Evolutionary conservation across 2,797 vertebrate genomes (phyloP), one percentile per base, ranked within the genome.

Genomic region (Pangasius larnaudii): DNA sequence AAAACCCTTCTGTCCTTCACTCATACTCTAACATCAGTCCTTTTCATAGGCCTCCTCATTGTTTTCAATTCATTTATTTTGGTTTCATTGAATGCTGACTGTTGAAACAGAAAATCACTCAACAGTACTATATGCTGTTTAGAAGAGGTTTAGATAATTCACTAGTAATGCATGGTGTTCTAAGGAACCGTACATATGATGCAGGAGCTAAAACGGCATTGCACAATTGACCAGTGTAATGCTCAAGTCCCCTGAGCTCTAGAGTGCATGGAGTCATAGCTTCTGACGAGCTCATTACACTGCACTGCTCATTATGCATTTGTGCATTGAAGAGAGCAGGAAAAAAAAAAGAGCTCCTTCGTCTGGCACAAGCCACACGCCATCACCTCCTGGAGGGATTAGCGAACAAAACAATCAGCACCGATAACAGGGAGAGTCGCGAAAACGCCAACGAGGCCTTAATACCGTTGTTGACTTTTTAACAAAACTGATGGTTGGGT

Each of bases 241-340:
- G 16, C 30, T 78, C 33, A 56, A 53, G 24, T 78, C 75, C 27
- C 78, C 39, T 59, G 51, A 39, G 78, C 33, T 81, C 16, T 3
- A 18, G 24, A 72, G 77, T 53, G 51, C 16, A 53, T 51, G 39
- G 22, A 27, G 74, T 83, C 56, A 53, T 65, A 19, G 59, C 81
- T 53, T 67, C 22, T 13, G 59, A 77, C 56, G 13, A 85, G 46
- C 61, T 77, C 36, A 59, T 83, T 81, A 39, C 18, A 56, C 39
- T 27, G 30, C 58, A 84, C 69, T 63, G 61, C 78, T 79, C 75
- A 79, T 56, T 56, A 71, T n/a, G 24, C 75, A 30, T 84, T 53
- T 78, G n/a, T 78, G 46, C 39, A 51, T 18, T 86, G 3, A 86
- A 86, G 51, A 61, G 42, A 30, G 24, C 84, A 61, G 19, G 36